A percentile compares a stretch with the other conserved stretches of the same genome.
Evolutionary conservation across 2,888 invertebrate genomes (phyloP).

Genomic region (Monoplex corrugatus): DNA sequence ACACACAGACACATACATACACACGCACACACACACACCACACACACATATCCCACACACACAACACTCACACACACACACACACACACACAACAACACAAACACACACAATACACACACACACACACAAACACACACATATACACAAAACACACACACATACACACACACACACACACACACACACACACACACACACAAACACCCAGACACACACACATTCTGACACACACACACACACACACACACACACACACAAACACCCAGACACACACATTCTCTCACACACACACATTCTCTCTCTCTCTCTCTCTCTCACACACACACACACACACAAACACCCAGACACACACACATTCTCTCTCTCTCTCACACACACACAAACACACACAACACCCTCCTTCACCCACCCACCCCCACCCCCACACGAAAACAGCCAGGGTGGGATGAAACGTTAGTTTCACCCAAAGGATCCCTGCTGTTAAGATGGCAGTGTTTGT

Average conservation of each 20-base stretch:
- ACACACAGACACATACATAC: neutral
- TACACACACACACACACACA: neutral
- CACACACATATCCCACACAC: slow-evolving; percentile 1
- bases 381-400: neutral
- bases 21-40: neutral
- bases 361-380: slow-evolving; percentile 15
- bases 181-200: slow-evolving; percentile 13
- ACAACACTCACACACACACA: neutral
- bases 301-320: neutral
- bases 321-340: slow-evolving; percentile 27
- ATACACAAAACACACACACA: neutral
- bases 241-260: neutral
- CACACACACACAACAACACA: neutral
- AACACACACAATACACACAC: neutral
- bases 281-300: neutral
- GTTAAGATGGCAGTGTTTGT: slow-evolving; percentile 7
- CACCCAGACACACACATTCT: neutral
- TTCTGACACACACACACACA: neutral
- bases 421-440: neutral
- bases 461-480: neutral
- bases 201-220: slow-evolving; percentile 9
- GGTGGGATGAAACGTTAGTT: neutral
- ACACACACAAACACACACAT: too few relatives aligned
- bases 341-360: slow-evolving; percentile 5
- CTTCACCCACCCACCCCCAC: neutral